Base-by-base conservation (phyloP, 2,113 vertebrate genomes). In the Barbus barbus region DNA sequence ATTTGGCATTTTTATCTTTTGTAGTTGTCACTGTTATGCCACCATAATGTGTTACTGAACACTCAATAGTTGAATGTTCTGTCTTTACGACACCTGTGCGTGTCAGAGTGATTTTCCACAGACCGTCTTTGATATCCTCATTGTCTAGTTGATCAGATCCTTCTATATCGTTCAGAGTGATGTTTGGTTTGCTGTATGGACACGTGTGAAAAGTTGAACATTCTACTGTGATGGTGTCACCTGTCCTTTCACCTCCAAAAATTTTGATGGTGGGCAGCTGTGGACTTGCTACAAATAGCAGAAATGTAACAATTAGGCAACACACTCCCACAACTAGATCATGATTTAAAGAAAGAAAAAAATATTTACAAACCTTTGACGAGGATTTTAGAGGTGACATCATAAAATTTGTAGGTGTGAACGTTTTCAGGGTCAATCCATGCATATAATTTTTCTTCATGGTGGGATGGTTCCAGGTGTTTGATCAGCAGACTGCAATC, bases 351-450 rank as follows among this genome's bases (percentile, higher is more conserved):
- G 51, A 22, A 53, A 22, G 51, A 53, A 53, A 53, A 53, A 53
- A 22, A 6, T 53, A 53, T 53, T 53, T 22, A 22, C 51, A 11
- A 3, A 53, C 51, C 5, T 22, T 53, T 2, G 5, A 93, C 87
- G 7, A 83, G 24, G 83, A 92, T 89, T 2, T 11, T 83, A 38
- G 91, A 90, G 9, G 84, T 87, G 81, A 44, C 90, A 3, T 93
- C 88, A 86, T 26, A 93, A 80, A 92, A 92, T 5, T 0, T 2
- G 7, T 87, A 86, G 6, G 88, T 92, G 0, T 12, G 0, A 78
- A 92, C 28, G 76, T 93, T 69, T 18, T 91, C 91, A 24, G 90
- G 92, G 72, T 92, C 92, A 3, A 93, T 86, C 91, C 92, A 93
- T 12, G 90, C 38, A 83, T 92, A 93, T 61, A 93, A 31, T 76